A percentile compares a stretch with the other conserved stretches of the same genome.
Evolutionary conservation across 2,113 vertebrate species (phyloP).

Genomic region (Anolis sagrei): DNA sequence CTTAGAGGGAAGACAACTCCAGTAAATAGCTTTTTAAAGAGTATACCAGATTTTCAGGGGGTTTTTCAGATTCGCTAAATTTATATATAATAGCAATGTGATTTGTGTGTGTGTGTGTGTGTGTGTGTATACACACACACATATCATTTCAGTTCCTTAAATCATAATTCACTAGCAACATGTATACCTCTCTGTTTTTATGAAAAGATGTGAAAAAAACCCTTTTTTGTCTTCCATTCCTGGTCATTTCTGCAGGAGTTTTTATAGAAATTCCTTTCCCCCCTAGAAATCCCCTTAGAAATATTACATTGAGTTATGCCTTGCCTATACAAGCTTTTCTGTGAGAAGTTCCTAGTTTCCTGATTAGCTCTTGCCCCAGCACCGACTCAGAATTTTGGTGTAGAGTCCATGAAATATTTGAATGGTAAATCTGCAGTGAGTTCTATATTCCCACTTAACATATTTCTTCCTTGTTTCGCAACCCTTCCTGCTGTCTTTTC

Average conservation of each 20-base stretch:
- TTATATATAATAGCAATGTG: conserved; percentile 7
- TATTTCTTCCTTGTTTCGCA: neutral
- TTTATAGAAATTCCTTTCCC: conserved; percentile 28
- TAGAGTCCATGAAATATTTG: neutral
- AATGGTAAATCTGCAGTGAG: neutral
- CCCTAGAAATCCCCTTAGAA: neutral
- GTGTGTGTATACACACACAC: neutral
- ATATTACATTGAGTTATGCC: neutral
- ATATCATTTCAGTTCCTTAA: conserved; percentile 59
- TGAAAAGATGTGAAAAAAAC: neutral
- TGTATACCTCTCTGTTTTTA: neutral
- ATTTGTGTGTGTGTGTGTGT: too few relatives aligned
- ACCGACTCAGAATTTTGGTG: neutral
- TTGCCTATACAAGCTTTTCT: neutral
- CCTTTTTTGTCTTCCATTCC: too few relatives aligned
- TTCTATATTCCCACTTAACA: neutral
- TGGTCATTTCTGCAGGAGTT: conserved; percentile 37
- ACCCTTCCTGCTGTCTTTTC: too few relatives aligned
- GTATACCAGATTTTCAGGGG: neutral
- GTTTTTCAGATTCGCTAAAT: conserved; percentile 54
- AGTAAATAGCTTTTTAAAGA: conserved; percentile 69
- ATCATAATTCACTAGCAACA: neutral
- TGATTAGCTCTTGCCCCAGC: neutral
- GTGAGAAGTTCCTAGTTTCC: neutral
- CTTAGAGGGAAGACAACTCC: conserved; percentile 59